These are phyloP conservation scores for Eledona agricola DNA, from an alignment of 2,888 invertebrate genomes.

Conservation along the genomic window DNA sequence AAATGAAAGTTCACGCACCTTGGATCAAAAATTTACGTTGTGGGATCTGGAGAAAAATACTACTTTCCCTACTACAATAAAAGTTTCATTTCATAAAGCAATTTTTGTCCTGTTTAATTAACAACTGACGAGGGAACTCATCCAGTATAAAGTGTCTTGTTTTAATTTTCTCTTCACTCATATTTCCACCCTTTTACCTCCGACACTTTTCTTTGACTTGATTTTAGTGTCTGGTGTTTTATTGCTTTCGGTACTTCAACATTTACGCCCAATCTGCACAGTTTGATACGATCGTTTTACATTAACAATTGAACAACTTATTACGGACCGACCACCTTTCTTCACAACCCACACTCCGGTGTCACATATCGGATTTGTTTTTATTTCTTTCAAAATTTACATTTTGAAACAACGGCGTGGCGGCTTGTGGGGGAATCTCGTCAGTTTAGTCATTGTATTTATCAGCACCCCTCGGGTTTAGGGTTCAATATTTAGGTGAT, in stretches of 20 bases:
- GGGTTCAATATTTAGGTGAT: slow-evolving; percentile 62
- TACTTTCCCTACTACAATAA: slow-evolving; percentile 50
- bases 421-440: slow-evolving; percentile 43
- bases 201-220: slow-evolving; percentile 53
- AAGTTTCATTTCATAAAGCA: slow-evolving; percentile 55
- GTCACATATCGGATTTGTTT: not conserved
- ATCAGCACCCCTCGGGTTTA: slow-evolving; percentile 48
- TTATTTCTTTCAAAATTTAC: slow-evolving; percentile 15
- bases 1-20: slow-evolving; percentile 12
- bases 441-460: slow-evolving; percentile 50
- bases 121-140: slow-evolving; percentile 54
- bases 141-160: slow-evolving; percentile 54
- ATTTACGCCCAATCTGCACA: slow-evolving; percentile 29
- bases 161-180: slow-evolving; percentile 57
- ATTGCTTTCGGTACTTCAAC: slow-evolving; percentile 37
- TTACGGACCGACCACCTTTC: slow-evolving; percentile 17
- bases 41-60: slow-evolving; percentile 38
- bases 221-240: slow-evolving; percentile 48
- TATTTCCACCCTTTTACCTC: slow-evolving; percentile 56
- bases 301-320: slow-evolving; percentile 18
- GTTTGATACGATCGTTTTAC: slow-evolving; percentile 34
- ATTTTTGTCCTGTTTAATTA: slow-evolving; percentile 59
- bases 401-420: slow-evolving; percentile 1
- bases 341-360: slow-evolving; percentile 6
- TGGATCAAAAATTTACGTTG: slow-evolving; percentile 13